A percentile compares a stretch with the other conserved stretches of the same genome.
These are phyloP conservation scores for Porites cylindrica DNA, from an alignment of 92 coral and sea anemone genomes.

Conservation along the genomic window DNA sequence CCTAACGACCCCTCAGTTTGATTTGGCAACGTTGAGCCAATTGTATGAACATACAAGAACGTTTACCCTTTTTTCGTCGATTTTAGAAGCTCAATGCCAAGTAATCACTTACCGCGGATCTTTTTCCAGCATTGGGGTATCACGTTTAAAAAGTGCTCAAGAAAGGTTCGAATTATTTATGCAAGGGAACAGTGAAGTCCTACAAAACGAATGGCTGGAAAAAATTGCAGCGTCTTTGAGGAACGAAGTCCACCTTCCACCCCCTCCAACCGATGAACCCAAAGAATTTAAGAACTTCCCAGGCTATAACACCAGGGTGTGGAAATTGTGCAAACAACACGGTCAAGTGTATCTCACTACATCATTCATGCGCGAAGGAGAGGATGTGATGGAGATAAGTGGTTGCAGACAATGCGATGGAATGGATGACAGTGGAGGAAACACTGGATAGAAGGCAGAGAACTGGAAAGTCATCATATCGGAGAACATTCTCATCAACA, in stretches of 20 bases:
- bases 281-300: slow-evolving; percentile 32
- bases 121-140: not conserved
- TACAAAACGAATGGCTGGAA: slow-evolving; percentile 1
- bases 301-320: slow-evolving; percentile 20
- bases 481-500: too few species aligned
- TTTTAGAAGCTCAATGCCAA: slow-evolving; percentile 14
- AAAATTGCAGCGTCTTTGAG: slow-evolving; percentile 10
- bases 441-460: too few species aligned
- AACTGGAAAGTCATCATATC: too few species aligned
- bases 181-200: slow-evolving; percentile 2
- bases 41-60: slow-evolving; percentile 10
- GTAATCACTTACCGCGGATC: not conserved
- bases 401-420: slow-evolving; percentile 12
- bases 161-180: not conserved
- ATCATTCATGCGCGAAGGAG: slow-evolving; percentile 14
- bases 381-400: slow-evolving; percentile 5
- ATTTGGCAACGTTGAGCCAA: not conserved
- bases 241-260: not conserved
- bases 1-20: slow-evolving; percentile 16
- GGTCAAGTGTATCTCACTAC: slow-evolving; percentile 19
- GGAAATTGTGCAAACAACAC: slow-evolving; percentile 16
- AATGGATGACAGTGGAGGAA: not conserved
- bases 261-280: not conserved
- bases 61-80: slow-evolving; percentile 9
- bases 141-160: not conserved